phyloP scores from a whole-genome alignment of 1,140 invertebrate genomes.

The Colletes latitarsis region DNA sequence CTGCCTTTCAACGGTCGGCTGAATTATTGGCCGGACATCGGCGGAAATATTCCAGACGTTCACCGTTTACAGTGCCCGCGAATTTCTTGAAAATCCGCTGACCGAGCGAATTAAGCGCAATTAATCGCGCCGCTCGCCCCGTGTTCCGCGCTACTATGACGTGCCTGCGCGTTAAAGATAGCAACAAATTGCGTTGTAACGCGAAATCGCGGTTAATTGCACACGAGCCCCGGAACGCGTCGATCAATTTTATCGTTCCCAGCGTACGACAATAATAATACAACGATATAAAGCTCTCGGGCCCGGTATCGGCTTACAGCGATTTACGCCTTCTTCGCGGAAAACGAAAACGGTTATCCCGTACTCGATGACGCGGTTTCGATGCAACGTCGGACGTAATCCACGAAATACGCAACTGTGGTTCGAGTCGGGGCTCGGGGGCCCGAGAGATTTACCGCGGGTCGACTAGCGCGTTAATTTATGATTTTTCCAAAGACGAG shows the following conservation, averaged over 20 bases:
- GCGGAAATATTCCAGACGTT: constrained; percentile 22
- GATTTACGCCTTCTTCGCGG: background rate
- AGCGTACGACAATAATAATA: too few relatives aligned
- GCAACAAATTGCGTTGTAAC: constrained; percentile 40
- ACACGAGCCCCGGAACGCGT: background rate
- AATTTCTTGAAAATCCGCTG: constrained; percentile 31
- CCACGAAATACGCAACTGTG: background rate
- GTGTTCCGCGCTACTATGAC: constrained; percentile 30
- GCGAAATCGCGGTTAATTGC: constrained; percentile 42
- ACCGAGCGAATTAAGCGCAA: constrained; percentile 32
- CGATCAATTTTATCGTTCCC: constrained; percentile 6
- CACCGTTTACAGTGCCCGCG: constrained; percentile 9
- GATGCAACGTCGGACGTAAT: too few relatives aligned
- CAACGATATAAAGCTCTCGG: too few relatives aligned
- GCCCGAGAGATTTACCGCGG: background rate
- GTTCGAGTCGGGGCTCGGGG: background rate
- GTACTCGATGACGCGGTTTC: too few relatives aligned
- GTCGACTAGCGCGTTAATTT: constrained; percentile 3
- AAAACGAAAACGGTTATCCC: constrained; percentile 1
- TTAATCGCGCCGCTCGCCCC: constrained; percentile 21
- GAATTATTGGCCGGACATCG: constrained; percentile 15
- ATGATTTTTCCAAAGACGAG: background rate
- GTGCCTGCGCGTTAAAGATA: constrained; percentile 33
- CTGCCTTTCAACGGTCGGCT: constrained; percentile 9
- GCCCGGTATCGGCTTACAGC: background rate